A percentile compares a stretch with the other conserved stretches of the same genome.
Evolutionary conservation across 2,888 invertebrate species (phyloP).

Genomic region (Trichogramma evanescens): DNA sequence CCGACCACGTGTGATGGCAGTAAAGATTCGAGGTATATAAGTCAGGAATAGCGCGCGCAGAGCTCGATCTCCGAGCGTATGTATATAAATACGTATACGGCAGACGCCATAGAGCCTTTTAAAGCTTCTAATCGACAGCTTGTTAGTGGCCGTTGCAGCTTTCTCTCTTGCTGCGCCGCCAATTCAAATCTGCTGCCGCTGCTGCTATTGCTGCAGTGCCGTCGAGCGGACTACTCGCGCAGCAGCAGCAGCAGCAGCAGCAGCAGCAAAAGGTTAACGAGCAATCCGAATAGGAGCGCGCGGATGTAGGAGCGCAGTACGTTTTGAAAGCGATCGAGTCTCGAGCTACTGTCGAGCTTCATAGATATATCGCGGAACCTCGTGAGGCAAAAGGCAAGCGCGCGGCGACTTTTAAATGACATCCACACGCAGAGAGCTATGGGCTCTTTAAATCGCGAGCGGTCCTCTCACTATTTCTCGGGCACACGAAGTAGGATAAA

Average conservation of each 20-base stretch:
- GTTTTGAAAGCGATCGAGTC: no score
- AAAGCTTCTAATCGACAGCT: constrained; percentile 21
- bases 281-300: no score
- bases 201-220: no score
- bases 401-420: constrained; percentile 10
- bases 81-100: background rate
- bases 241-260: no score
- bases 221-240: no score
- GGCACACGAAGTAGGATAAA: constrained; percentile 16
- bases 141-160: background rate
- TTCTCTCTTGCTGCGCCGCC: no score
- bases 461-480: background rate
- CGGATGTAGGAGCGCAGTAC: no score
- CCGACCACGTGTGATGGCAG: background rate
- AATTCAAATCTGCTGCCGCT: no score
- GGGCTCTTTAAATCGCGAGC: constrained; percentile 6
- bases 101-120: constrained; percentile 11
- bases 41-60: background rate
- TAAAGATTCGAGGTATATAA: constrained; percentile 5
- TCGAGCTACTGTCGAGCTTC: no score
- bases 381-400: constrained; percentile 1
- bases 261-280: no score
- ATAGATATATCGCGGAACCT: no score
- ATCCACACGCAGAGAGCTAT: background rate
- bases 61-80: background rate